phyloP scores from a whole-genome alignment of 1,140 invertebrate species.

The Heliconius eleuchia region DNA sequence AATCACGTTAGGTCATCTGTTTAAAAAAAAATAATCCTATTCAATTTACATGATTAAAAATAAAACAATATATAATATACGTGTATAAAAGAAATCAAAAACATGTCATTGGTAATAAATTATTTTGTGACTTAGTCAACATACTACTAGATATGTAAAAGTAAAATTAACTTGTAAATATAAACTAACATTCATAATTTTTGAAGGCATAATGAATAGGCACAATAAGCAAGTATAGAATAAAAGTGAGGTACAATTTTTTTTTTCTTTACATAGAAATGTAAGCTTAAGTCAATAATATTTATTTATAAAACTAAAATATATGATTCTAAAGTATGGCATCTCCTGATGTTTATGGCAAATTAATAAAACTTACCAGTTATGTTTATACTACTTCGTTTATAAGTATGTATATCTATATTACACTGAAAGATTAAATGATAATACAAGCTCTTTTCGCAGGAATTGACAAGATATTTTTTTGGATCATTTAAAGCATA shows the following conservation, averaged over 20 bases:
- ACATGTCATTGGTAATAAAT: conserved; percentile 80
- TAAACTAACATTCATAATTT: conserved; percentile 46
- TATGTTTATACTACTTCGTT: conserved; percentile 4
- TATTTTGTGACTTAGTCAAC: conserved; percentile 79
- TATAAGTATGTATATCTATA: not conserved
- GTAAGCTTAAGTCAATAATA: conserved; percentile 30
- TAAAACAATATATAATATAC: conserved; percentile 36
- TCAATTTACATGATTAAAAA: conserved; percentile 4
- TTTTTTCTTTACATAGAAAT: conserved; percentile 32
- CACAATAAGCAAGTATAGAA: conserved; percentile 52
- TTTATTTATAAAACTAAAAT: conserved; percentile 42
- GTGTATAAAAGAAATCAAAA: conserved; percentile 71
- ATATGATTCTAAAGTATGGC: conserved; percentile 62
- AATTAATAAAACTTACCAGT: conserved; percentile 30
- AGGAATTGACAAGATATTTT: not conserved
- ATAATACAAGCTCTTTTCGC: not conserved
- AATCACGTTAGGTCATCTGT: not conserved
- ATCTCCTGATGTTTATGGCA: conserved; percentile 72
- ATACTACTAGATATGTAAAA: conserved; percentile 59
- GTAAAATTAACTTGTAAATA: conserved; percentile 53
- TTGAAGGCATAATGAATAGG: conserved; percentile 32
- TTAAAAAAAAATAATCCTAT: conserved; percentile 45
- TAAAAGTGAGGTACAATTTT: conserved; percentile 58
- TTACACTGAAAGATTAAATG: not conserved
- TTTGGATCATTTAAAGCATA: not conserved